Base-by-base conservation (phyloP, 92 coral and sea anemone genomes). In the Umimayanthus chanpuru region DNA sequence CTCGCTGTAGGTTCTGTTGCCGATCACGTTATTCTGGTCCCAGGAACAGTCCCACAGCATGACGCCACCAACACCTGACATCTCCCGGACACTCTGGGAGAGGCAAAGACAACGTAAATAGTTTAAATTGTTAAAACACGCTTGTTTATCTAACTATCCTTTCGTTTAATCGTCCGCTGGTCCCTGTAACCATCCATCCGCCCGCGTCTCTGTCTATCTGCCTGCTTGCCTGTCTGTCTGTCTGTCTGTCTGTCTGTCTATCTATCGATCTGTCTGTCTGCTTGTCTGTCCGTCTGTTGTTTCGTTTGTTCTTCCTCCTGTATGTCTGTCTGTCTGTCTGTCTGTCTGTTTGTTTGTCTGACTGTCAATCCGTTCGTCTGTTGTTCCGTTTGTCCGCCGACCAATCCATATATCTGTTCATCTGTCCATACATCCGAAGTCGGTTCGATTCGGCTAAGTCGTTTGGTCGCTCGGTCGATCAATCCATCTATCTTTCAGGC, bases 31-130 rank as follows among this genome's bases (percentile, higher is more conserved):
- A 58, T 78, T 78, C 82, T 78, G 82, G 20, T 78, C 82, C 82
- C 82, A 78, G 7, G 82, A 78, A 47, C 82, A 78, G n/a, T 78
- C 82, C 82, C 82, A 78, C 40, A 78, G 32, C 82, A 78, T 78
- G 18, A 78, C 32, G 9, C 82, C 82, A 21, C 82, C 82, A 21
- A 78, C 49, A 9, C 66, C 82, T 18, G 65, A 40, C 65, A 11
- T 47, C 2, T 78, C 61, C 26, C 82, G 82, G 32, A 78, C 82
- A 78, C 82, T 78, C 82, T 78, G 66, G 21, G 32, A 5, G 44
- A 18, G 4, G 44, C 23, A 75, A 15, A 39, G 25, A 73, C 41
- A 18, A n/a, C 40, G 28, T 2, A 26, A 56, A 20, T 2, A 2
- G 15, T 56, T 56, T 56, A 47, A 47, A 56, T 9, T 56, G 65